Evolutionary conservation across 2,113 vertebrate species (phyloP).

Genomic region (Psettodes erumei): DNA sequence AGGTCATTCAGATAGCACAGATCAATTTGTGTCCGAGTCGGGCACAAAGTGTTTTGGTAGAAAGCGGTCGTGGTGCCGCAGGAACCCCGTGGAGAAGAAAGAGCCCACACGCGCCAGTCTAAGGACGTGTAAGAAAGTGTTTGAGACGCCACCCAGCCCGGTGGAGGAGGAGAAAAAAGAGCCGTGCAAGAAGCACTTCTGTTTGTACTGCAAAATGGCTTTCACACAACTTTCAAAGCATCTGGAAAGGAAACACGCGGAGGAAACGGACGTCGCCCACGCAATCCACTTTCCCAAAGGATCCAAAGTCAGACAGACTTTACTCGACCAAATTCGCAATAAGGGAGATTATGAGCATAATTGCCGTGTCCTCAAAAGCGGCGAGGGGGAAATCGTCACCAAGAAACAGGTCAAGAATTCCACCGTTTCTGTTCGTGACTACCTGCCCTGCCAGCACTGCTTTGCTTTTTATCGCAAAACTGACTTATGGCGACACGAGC

Average conservation of each 20-base stretch:
- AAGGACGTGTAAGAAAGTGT: constrained; percentile 60
- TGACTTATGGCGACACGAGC: constrained; percentile 77
- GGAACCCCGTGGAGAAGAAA: constrained; percentile 33
- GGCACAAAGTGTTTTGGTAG: constrained; percentile 11
- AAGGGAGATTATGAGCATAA: constrained; percentile 75
- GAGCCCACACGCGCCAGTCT: constrained; percentile 58
- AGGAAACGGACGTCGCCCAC: constrained; percentile 72
- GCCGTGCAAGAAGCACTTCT: constrained; percentile 69
- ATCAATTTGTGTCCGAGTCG: constrained; percentile 11
- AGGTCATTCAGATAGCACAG: constrained; percentile 5
- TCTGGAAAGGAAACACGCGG: constrained; percentile 70
- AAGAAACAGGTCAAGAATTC: constrained; percentile 60
- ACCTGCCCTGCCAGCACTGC: constrained; percentile 76
- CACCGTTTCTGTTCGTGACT: constrained; percentile 66
- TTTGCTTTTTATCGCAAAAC: constrained; percentile 75
- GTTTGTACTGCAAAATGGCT: constrained; percentile 74
- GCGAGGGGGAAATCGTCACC: constrained; percentile 59
- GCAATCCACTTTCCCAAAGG: constrained; percentile 75
- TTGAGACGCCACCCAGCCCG: constrained; percentile 2
- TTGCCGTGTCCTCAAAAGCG: constrained; percentile 64
- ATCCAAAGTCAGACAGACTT: constrained; percentile 71
- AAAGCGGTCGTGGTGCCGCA: background rate
- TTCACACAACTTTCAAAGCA: constrained; percentile 73
- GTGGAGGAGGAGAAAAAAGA: constrained; percentile 44
- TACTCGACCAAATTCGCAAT: constrained; percentile 75